phyloP scores from a whole-genome alignment of 2,113 vertebrate species.

The Poeciliopsis retropinna region DNA sequence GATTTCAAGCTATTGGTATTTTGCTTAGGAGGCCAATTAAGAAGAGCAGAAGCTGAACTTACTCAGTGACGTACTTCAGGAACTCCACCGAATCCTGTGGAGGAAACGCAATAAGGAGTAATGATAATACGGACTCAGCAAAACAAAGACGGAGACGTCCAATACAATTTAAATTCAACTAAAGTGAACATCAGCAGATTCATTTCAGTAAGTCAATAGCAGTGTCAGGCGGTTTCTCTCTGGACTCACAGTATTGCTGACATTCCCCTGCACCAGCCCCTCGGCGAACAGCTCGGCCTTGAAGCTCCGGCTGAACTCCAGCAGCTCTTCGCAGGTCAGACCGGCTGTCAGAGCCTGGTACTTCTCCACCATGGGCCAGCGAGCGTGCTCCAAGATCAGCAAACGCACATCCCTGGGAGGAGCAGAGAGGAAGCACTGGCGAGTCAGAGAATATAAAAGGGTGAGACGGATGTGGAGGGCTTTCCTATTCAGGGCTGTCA shows the following conservation, averaged over 20 bases:
- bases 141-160: slow-evolving; percentile 17
- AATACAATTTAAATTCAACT: slow-evolving; percentile 13
- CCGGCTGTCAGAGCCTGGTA: slow-evolving; percentile 88
- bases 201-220: slow-evolving; percentile 21
- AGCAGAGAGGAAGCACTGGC: background rate
- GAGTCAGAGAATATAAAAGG: background rate
- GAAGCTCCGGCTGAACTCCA: slow-evolving; percentile 85
- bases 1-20: slow-evolving; percentile 37
- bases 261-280: slow-evolving; percentile 95
- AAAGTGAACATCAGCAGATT: slow-evolving; percentile 19
- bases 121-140: slow-evolving; percentile 26
- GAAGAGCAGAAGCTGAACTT: slow-evolving; percentile 58
- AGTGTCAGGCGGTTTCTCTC: slow-evolving; percentile 40
- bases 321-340: slow-evolving; percentile 84
- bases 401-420: slow-evolving; percentile 88
- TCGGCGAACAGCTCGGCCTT: slow-evolving; percentile 90
- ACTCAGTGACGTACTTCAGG: slow-evolving; percentile 81
- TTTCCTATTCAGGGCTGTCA: slow-evolving; percentile 9
- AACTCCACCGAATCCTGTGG: slow-evolving; percentile 78
- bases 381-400: slow-evolving; percentile 88
- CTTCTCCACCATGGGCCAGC: slow-evolving; percentile 96
- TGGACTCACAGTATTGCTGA: slow-evolving; percentile 86
- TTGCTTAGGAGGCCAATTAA: slow-evolving; percentile 38
- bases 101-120: slow-evolving; percentile 44
- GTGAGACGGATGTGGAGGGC: background rate